Evolutionary conservation across 2,888 invertebrate species (phyloP).

Genomic region (Eucriotettix oculatus): DNA sequence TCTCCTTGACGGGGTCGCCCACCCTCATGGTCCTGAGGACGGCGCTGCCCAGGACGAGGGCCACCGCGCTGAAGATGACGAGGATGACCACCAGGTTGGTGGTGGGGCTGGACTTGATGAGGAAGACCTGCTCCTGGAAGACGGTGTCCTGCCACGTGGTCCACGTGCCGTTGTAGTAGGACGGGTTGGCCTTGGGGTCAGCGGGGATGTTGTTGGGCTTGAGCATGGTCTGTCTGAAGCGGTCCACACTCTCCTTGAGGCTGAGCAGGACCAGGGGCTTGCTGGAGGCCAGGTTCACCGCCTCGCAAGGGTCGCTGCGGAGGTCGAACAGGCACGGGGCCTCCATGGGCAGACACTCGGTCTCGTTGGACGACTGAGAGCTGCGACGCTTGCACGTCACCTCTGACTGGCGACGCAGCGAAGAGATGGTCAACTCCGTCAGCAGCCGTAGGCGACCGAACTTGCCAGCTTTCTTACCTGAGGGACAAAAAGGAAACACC

Average conservation of each 20-base stretch:
- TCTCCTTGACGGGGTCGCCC: neutral
- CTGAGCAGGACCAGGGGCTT: conserved; percentile 24
- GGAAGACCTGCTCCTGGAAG: conserved; percentile 13
- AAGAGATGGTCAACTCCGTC: conserved; percentile 1
- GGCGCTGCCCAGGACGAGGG: neutral
- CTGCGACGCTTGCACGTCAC: conserved; percentile 2
- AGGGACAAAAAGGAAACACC: too few relatives aligned
- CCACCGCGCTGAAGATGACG: neutral
- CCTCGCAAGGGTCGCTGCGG: conserved; percentile 26
- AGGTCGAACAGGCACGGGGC: conserved; percentile 26
- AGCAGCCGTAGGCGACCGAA: conserved; percentile 1
- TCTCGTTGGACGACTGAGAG: neutral
- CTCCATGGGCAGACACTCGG: conserved; percentile 19
- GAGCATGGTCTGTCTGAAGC: conserved; percentile 26
- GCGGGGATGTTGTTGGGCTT: conserved; percentile 28
- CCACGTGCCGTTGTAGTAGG: conserved; percentile 37
- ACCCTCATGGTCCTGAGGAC: neutral
- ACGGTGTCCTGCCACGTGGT: conserved; percentile 35
- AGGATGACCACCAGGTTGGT: neutral
- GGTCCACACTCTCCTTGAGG: conserved; percentile 27
- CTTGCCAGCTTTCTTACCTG: too few relatives aligned
- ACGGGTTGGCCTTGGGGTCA: conserved; percentile 33
- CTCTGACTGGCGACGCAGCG: conserved; percentile 6
- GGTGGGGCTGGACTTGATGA: neutral
- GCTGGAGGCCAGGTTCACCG: conserved; percentile 27